These are phyloP conservation scores for Choristoneura fumiferana DNA, from an alignment of 1,140 invertebrate species.

Conservation along the genomic window DNA sequence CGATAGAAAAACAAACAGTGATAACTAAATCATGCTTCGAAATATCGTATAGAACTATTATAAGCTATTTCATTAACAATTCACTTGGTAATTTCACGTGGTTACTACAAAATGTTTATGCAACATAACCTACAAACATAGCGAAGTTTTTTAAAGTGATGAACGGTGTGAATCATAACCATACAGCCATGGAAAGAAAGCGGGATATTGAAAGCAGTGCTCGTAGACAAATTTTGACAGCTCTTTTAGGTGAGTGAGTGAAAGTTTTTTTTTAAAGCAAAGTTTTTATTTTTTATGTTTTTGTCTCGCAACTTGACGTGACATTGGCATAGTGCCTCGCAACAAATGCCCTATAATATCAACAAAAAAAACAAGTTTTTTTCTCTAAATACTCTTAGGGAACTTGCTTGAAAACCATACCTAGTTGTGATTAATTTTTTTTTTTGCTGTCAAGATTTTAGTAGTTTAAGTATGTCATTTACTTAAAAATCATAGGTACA, in stretches of 20 bases:
- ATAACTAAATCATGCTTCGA: neutral
- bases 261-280: slow-evolving; percentile 7
- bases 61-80: neutral
- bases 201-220: slow-evolving; percentile 28
- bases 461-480: no score
- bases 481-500: no score
- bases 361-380: no score
- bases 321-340: no score
- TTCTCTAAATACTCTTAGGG: no score
- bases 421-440: no score
- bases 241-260: slow-evolving; percentile 40
- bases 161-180: neutral
- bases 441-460: no score
- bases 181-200: slow-evolving; percentile 30
- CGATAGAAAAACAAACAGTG: neutral
- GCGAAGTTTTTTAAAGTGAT: slow-evolving; percentile 14
- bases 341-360: neutral
- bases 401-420: no score
- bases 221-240: slow-evolving; percentile 37
- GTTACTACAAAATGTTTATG: neutral
- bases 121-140: slow-evolving; percentile 12
- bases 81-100: neutral
- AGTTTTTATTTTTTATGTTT: neutral
- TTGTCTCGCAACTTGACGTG: neutral
- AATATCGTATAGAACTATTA: neutral